Percentiles rank a stretch among this genome's conserved stretches.
phyloP scores from a whole-genome alignment of 2,888 invertebrate genomes.

The Melanophora roralis region DNA sequence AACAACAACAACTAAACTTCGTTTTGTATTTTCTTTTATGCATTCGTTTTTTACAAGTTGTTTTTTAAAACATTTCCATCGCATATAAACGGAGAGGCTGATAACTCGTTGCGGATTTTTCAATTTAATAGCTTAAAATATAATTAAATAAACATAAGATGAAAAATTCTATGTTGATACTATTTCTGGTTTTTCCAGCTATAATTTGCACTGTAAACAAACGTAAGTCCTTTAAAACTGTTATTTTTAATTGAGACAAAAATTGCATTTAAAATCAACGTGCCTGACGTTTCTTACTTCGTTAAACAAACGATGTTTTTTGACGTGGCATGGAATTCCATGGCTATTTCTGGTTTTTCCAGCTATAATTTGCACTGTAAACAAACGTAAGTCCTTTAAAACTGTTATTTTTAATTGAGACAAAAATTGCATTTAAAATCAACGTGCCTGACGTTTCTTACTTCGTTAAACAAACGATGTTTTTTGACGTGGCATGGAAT shows the following conservation, averaged over 20 bases:
- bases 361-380: conserved; percentile 83
- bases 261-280: conserved; percentile 13
- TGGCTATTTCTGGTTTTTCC: conserved; percentile 84
- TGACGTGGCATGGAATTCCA: conserved; percentile 52
- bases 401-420: background rate
- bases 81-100: background rate
- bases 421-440: conserved; percentile 1
- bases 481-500: conserved; percentile 52
- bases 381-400: conserved; percentile 88
- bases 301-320: conserved; percentile 40
- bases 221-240: no score
- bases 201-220: conserved; percentile 83
- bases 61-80: conserved; percentile 44
- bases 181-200: conserved; percentile 84
- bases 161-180: conserved; percentile 83
- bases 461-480: conserved; percentile 37
- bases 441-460: conserved; percentile 23
- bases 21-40: conserved; percentile 40
- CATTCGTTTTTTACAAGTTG: conserved; percentile 47
- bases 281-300: conserved; percentile 28
- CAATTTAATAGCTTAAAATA: conserved; percentile 1
- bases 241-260: background rate
- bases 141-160: conserved; percentile 75
- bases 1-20: conserved; percentile 46
- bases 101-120: conserved; percentile 15